Base-by-base conservation (phyloP, 2,113 vertebrate species). In the Arenaria interpres region DNA sequence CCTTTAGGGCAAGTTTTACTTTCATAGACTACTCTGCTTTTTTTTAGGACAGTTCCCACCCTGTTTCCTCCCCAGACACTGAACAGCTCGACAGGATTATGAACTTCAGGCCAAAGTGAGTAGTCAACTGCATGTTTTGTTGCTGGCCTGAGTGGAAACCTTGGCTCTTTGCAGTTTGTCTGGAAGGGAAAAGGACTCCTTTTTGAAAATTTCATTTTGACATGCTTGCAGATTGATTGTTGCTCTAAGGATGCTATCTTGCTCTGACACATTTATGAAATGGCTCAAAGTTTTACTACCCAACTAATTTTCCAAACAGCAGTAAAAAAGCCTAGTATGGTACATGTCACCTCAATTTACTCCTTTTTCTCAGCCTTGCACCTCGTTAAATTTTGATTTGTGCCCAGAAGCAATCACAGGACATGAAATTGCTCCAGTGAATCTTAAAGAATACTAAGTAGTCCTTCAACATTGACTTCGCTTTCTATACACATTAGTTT, bases 301-400 rank as follows among this genome's bases (percentile, higher is more conserved):
- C 76, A 35, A 30, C 41, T 71, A 6, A 30, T 89, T 95, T 92
- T 86, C 88, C 93, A 71, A 75, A 41, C 20, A 72, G 77, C 77
- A 57, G n/a, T 72, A 86, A 95, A 80, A 94, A 66, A 75, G 25
- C 51, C 62, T 30, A 12, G 62, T 10, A 12, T 56, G 45, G 62
- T 27, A 71, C 39, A 30, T 62, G 45, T 73, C 80, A 86, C 76
- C 72, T 86, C 81, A 32, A 62, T 63, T 83, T 46, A 37, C 25
- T 93, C 77, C 77, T 50, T 95, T 91, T 96, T 91, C 81, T 95
- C 95, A 93, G 91, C 76, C 76, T 93, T 53, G 23, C 85, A 93
- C 81, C 85, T 95, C 30, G 0, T 91, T 95, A 93, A 91, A 62
- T 67, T 83, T 74, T 86, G 76, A 63, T 83, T 76, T 71, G 51